Conservation (phyloP, 2,888 invertebrate genomes). For the Perithous albicinctus region DNA sequence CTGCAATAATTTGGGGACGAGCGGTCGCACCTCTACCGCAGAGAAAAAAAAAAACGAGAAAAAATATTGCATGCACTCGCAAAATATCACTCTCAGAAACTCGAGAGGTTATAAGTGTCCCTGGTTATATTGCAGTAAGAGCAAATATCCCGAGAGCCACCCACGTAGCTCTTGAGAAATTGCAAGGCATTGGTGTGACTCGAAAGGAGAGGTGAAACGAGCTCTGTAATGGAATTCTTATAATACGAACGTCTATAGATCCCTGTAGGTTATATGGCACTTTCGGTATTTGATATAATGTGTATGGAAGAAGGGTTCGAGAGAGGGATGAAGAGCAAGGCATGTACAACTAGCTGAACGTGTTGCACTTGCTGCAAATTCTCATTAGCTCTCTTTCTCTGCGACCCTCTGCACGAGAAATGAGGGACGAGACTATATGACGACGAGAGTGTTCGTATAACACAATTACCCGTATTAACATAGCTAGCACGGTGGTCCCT, state of each 20-base stretch:
- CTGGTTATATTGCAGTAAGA: slow-evolving; percentile 15
- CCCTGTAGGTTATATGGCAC: slow-evolving; percentile 2
- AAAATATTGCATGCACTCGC: background rate
- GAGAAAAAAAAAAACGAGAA: no score
- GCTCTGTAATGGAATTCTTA: slow-evolving; percentile 20
- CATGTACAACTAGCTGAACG: background rate
- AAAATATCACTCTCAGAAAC: background rate
- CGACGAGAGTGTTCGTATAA: slow-evolving; percentile 62
- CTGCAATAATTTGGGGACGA: slow-evolving; percentile 7
- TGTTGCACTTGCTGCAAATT: background rate
- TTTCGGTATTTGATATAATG: slow-evolving; percentile 21
- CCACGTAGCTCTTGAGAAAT: slow-evolving; percentile 62
- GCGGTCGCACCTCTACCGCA: slow-evolving; percentile 1
- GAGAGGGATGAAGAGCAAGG: background rate
- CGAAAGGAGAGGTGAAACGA: background rate
- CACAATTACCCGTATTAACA: slow-evolving; percentile 77
- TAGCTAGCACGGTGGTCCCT: slow-evolving; percentile 74
- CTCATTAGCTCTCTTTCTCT: background rate
- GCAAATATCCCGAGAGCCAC: slow-evolving; percentile 60
- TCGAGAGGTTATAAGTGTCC: background rate
- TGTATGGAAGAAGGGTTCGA: slow-evolving; percentile 2
- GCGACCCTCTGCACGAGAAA: background rate
- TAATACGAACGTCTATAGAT: background rate
- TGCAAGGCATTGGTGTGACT: slow-evolving; percentile 37
- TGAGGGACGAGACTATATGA: slow-evolving; percentile 16